Evolutionary conservation across 2,888 invertebrate species (phyloP), one percentile per base, ranked within the genome.

Genomic region (Drosophila neonasuta): DNA sequence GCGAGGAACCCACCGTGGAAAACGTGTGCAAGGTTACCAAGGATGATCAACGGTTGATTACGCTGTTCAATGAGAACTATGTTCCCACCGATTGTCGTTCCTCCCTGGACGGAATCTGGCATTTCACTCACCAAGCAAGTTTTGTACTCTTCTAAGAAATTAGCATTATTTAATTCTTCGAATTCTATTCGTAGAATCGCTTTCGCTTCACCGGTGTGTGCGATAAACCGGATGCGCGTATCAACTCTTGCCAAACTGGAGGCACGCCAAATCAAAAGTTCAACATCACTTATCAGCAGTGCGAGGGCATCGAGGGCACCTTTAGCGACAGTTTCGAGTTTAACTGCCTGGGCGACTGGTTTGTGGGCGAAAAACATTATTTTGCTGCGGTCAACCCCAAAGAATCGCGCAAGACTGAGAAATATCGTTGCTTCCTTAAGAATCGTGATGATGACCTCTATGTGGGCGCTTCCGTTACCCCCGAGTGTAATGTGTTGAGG

Each of bases 221-320:
- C 89, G 94, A 95, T 83, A 93, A 97, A 88, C 95, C 95, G 0
- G 97, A 96, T 90, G 97, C 97, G 3, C 95, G 96, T 87, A 97
- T 99, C 73, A 94, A 94, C 81, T 98, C 98, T 0, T 99, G 99
- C 89, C 99, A 99, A 91, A 96, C 96, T 17, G 97, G 98, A 2
- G 99, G 99, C 64, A 97, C 97, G 10, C 97, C 97, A 97, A 99
- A 99, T 92, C 97, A 98, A 90, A 98, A 98, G 90, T 98, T 99
- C 88, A 96, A 97, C 83, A 97, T 99, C 76, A 97, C 97, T 0
- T 99, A 98, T 90, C 95, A 96, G 77, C 94, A 95, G 83, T 99
- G 99, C 89, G 92, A 94, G 59, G 97, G 96, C 69, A 97, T 97
- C 96, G 94, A 95, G 13, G 96, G 95, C 55, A 97, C 97, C 10